phyloP scores from a whole-genome alignment of 1,140 invertebrate species.

The Pseudoatta argentina region DNA sequence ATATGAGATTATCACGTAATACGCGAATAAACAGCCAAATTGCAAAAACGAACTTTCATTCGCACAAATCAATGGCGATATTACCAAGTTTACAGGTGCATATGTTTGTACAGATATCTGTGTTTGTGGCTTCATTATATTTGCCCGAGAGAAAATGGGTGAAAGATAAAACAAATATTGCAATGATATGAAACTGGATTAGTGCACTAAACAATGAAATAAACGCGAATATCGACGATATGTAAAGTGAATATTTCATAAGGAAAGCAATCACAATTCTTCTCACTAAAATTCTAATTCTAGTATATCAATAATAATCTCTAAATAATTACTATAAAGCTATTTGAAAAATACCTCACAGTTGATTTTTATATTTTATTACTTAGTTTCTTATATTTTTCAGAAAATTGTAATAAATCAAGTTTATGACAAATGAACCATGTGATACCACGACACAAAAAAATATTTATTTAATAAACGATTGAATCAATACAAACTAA shows the following conservation, averaged over 20 bases:
- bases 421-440: neutral
- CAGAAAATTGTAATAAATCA: neutral
- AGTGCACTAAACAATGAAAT: neutral
- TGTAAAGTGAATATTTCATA: neutral
- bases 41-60: slow-evolving; percentile 9
- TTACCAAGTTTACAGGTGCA: neutral
- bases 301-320: neutral
- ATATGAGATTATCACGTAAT: neutral
- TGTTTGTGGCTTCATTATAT: slow-evolving; percentile 15
- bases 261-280: neutral
- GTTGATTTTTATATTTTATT: neutral
- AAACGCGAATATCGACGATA: neutral
- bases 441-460: neutral
- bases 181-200: neutral
- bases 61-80: neutral
- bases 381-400: neutral
- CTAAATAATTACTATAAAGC: neutral
- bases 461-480: neutral
- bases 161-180: slow-evolving; percentile 32
- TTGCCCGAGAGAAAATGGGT: neutral
- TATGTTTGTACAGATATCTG: neutral
- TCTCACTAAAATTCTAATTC: neutral
- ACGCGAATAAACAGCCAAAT: neutral
- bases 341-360: slow-evolving; percentile 3
- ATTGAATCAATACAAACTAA: neutral